These are phyloP conservation scores for Stenoptilia bipunctidactyla DNA, from an alignment of 2,888 invertebrate genomes.

Conservation along the genomic window DNA sequence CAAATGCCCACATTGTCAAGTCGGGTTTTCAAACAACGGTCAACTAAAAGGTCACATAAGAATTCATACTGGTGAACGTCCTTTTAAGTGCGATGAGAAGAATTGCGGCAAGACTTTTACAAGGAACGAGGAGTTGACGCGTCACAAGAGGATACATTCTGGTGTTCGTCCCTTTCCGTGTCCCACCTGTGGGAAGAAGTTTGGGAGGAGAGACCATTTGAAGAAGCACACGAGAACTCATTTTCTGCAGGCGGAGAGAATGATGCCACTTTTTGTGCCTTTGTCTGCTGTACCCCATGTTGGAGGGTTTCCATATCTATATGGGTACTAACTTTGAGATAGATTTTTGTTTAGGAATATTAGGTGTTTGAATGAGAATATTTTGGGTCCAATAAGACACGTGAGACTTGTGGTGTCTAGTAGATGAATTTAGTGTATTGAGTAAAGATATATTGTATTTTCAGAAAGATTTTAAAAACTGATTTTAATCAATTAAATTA, in stretches of 20 bases:
- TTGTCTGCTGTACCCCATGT: conserved; percentile 63
- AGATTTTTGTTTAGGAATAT: neutral
- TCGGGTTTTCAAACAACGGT: conserved; percentile 94
- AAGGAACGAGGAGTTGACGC: conserved; percentile 90
- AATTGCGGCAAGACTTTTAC: conserved; percentile 92
- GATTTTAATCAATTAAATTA: no score
- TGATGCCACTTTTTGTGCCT: conserved; percentile 74
- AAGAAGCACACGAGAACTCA: conserved; percentile 95
- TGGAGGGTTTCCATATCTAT: conserved; percentile 60
- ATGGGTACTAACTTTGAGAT: conserved; percentile 55
- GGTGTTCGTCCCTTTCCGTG: conserved; percentile 90
- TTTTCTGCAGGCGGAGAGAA: conserved; percentile 70
- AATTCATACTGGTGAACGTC: conserved; percentile 92
- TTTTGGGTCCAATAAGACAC: no score
- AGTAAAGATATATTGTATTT: no score
- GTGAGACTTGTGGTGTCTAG: no score
- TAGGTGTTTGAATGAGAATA: no score
- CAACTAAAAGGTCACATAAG: conserved; percentile 92
- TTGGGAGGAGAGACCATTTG: conserved; percentile 93
- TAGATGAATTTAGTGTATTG: no score
- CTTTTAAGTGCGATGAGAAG: conserved; percentile 87
- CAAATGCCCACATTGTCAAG: conserved; percentile 89
- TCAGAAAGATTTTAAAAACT: no score
- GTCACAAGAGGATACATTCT: conserved; percentile 92
- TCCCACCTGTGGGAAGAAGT: conserved; percentile 89